Base-by-base conservation (phyloP, 2,797 vertebrate genomes). In the Microchirus variegatus region DNA sequence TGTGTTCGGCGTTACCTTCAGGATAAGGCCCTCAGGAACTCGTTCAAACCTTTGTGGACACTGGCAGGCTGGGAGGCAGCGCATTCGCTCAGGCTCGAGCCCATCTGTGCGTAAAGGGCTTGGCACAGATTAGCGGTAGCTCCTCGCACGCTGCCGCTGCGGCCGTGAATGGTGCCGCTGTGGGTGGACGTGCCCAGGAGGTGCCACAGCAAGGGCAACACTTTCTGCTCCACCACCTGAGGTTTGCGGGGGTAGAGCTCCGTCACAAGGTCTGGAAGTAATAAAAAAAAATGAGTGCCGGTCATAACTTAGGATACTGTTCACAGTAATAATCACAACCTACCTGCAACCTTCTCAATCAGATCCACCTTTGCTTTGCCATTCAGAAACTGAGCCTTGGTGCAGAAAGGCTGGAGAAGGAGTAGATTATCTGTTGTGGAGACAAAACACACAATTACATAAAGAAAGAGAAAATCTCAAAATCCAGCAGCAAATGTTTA, bases 341-440 rank as follows among this genome's bases (percentile, higher is more conserved):
- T 93, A 98, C 97, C 97, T 89, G 97, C 94, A 59, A 99, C 94
- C 61, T 94, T 96, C 83, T 96, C 93, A 0, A 97, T 95, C 67
- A 98, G 93, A 67, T 98, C 95, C 69, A 96, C 93, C 81, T 97
- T 98, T 42, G 96, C 97, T 91, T 94, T 98, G 51, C 96, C 97
- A 17, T 90, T 95, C 84, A 97, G 89, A 90, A 96, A 96, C 76
- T 95, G 96, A 67, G 95, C 96, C 89, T 98, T 99, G 70, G 94
- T 95, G 89, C 96, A 98, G 86, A 98, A 94, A 0, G 94, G 95
- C 84, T 97, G 96, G 45, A 99, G 95, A 35, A 99, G 96, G 62
- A 96, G 88, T 14, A 89, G 87, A 71, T 93, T 96, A 77, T 99
- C 97, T 91, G 70, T 49, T 41, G 46, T 9, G 41, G 57, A 71